Conservation (phyloP, 35 echinoderm and acorn worm species). For the Holothuria glaberrima region DNA sequence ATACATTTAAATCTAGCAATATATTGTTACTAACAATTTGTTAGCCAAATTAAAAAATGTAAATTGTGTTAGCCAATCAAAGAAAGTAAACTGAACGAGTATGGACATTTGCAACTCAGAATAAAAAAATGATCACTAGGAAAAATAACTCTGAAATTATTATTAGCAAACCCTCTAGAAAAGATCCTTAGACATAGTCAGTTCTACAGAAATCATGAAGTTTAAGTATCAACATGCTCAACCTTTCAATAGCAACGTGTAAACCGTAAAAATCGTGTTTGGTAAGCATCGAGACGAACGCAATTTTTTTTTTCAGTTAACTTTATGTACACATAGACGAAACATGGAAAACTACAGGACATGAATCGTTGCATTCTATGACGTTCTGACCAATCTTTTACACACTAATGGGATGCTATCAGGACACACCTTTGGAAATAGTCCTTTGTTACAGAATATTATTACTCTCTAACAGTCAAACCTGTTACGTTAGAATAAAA, state of each 20-base stretch:
- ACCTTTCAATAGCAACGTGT: no score
- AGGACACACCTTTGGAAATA: background rate
- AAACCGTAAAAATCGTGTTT: no score
- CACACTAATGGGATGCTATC: background rate
- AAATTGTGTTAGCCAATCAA: background rate
- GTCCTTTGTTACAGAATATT: background rate
- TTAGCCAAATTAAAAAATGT: background rate
- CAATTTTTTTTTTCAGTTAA: no score
- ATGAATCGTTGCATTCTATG: background rate
- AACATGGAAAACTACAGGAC: background rate
- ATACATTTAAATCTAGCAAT: slow-evolving; percentile 4
- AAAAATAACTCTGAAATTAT: background rate
- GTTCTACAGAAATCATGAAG: background rate
- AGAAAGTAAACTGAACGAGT: background rate
- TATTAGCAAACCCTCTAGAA: background rate
- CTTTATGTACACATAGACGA: slow-evolving; percentile 17
- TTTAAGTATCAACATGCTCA: background rate
- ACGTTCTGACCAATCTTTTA: background rate
- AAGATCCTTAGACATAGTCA: background rate
- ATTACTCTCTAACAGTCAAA: background rate
- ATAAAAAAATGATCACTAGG: background rate
- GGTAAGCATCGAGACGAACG: no score
- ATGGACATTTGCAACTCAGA: background rate
- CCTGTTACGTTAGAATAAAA: no score
- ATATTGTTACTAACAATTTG: background rate